phyloP scores from a whole-genome alignment of 2,888 invertebrate species.

The Rhagonycha fulva region DNA sequence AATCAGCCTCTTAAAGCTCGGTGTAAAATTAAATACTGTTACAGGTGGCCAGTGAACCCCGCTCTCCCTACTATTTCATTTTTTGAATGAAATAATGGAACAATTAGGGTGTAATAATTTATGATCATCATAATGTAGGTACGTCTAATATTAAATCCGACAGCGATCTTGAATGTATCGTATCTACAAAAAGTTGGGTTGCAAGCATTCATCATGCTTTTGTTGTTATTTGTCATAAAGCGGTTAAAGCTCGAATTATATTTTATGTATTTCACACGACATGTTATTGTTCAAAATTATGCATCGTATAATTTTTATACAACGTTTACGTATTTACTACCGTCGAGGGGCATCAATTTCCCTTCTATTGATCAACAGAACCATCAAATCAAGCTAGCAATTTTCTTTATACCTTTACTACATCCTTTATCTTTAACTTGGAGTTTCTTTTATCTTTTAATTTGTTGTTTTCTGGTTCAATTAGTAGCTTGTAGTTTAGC shows the following conservation, averaged over 20 bases:
- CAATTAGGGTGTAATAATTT: constrained; percentile 22
- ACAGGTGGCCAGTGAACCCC: too few species aligned
- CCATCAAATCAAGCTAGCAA: not conserved
- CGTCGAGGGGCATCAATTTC: not conserved
- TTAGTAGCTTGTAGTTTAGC: not conserved
- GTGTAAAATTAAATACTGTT: too few species aligned
- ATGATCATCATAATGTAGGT: constrained; percentile 10
- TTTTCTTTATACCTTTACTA: not conserved
- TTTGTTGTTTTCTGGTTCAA: not conserved
- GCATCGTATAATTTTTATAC: constrained; percentile 17
- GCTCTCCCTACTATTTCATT: not conserved
- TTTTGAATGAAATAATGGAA: constrained; percentile 20
- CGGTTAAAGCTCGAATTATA: constrained; percentile 16
- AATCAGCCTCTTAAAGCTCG: too few species aligned
- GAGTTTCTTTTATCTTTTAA: not conserved
- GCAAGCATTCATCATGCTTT: constrained; percentile 23
- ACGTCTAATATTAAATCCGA: constrained; percentile 1
- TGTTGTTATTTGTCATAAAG: constrained; percentile 24
- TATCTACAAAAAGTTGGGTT: constrained; percentile 25
- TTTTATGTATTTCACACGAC: constrained; percentile 15
- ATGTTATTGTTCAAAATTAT: constrained; percentile 19
- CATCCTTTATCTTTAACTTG: not conserved
- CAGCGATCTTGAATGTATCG: constrained; percentile 15
- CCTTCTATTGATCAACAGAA: not conserved
- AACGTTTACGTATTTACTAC: not conserved